Percentiles rank a stretch among this genome's conserved stretches.
phyloP scores from a whole-genome alignment of 2,797 vertebrate genomes.

The Danio albolineatus region DNA sequence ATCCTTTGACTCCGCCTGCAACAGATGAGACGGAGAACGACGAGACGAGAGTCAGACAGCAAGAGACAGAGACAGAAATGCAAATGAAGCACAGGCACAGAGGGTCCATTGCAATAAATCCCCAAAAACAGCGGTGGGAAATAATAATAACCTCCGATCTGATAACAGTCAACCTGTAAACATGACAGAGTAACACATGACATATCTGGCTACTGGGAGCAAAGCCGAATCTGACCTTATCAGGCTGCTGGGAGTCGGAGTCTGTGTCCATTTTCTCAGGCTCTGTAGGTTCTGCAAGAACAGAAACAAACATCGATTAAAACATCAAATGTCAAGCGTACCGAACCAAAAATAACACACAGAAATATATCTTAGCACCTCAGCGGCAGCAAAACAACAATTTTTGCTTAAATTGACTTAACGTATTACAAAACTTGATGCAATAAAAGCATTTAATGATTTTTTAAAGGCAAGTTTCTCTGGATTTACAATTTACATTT shows the following conservation, averaged over 20 bases:
- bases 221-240: conserved; percentile 82
- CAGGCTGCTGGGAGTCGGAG: conserved; percentile 85
- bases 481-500: too few species aligned
- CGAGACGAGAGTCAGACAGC: neutral
- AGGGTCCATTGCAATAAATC: neutral
- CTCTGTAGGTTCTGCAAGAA: conserved; percentile 83
- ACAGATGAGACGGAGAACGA: conserved; percentile 17
- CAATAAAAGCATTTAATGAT: too few species aligned
- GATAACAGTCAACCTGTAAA: neutral
- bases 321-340: neutral
- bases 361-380: neutral
- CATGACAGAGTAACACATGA: neutral
- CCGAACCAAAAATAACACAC: neutral
- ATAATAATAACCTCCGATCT: neutral
- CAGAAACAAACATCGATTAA: conserved; percentile 35
- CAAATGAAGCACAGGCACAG: neutral
- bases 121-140: neutral
- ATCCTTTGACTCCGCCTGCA: conserved; percentile 79
- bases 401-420: neutral
- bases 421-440: too few species aligned
- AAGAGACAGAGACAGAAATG: neutral
- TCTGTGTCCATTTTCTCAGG: conserved; percentile 93
- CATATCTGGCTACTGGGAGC: neutral
- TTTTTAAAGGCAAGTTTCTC: too few species aligned
- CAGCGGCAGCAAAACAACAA: neutral